A percentile compares a stretch with the other conserved stretches of the same genome.
phyloP scores from a whole-genome alignment of 2,113 vertebrate species.

The Grammomys dolichurus region DNA sequence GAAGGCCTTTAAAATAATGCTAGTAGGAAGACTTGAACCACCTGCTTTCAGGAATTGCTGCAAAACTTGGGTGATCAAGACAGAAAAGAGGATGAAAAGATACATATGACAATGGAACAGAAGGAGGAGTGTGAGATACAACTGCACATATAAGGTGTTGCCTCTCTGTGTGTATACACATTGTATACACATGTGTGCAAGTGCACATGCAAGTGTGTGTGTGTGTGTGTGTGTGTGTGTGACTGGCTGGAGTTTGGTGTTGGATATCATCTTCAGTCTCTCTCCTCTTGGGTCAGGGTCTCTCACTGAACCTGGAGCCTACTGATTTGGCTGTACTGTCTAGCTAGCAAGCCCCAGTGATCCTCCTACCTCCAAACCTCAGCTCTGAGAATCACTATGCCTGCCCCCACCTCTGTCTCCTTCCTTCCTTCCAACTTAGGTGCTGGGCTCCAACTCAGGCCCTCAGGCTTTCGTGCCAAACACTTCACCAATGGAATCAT shows the following conservation, averaged over 20 bases:
- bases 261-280: background rate
- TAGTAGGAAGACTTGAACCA: background rate
- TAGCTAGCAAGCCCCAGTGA: background rate
- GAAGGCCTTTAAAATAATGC: background rate
- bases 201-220: background rate
- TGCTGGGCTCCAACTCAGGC: background rate
- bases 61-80: background rate
- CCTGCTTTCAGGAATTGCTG: constrained; percentile 1
- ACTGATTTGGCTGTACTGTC: background rate
- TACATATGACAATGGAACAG: background rate
- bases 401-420: no score
- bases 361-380: no score
- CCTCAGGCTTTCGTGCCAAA: background rate
- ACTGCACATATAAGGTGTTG: background rate
- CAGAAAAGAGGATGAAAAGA: background rate
- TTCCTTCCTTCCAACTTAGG: background rate
- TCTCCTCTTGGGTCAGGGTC: background rate
- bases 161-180: background rate
- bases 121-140: background rate
- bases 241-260: no score
- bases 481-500: background rate
- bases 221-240: no score
- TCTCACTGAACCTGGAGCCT: background rate
- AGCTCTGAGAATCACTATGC: background rate
- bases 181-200: background rate